phyloP scores from a whole-genome alignment of 1,140 invertebrate species.

The Oryzaephilus surinamensis region DNA sequence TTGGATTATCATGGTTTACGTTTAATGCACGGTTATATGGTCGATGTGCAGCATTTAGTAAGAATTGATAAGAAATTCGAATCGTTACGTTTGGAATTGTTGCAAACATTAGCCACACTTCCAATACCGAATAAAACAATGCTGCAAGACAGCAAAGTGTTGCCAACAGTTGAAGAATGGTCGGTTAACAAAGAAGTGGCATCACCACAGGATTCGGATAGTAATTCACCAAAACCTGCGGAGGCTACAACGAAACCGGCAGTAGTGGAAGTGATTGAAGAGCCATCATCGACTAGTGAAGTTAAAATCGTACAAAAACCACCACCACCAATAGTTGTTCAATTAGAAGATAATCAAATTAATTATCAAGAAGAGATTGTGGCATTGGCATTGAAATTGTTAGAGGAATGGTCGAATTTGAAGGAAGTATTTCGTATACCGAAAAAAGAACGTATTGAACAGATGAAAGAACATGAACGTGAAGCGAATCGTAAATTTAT shows the following conservation, averaged over 20 bases:
- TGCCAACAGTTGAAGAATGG: conserved; percentile 74
- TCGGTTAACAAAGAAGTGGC: conserved; percentile 37
- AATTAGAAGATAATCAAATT: conserved; percentile 14
- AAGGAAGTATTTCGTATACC: conserved; percentile 90
- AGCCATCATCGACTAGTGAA: conserved; percentile 3
- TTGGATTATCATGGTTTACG: conserved; percentile 89
- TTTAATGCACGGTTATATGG: conserved; percentile 86
- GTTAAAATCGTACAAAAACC: conserved; percentile 13
- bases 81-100: conserved; percentile 51
- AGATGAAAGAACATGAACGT: conserved; percentile 86
- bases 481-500: conserved; percentile 57
- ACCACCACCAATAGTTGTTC: neutral
- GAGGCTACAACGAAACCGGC: conserved; percentile 12
- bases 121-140: conserved; percentile 90
- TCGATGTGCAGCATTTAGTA: conserved; percentile 33
- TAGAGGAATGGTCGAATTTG: conserved; percentile 66
- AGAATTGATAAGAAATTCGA: conserved; percentile 22
- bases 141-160: conserved; percentile 83
- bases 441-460: conserved; percentile 84
- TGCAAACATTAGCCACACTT: conserved; percentile 69
- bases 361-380: conserved; percentile 30
- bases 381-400: conserved; percentile 50
- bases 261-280: conserved; percentile 13
- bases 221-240: conserved; percentile 25
- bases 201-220: conserved; percentile 38